phyloP scores from a whole-genome alignment of 2,113 vertebrate genomes.

The Archocentrus centrarchus region DNA sequence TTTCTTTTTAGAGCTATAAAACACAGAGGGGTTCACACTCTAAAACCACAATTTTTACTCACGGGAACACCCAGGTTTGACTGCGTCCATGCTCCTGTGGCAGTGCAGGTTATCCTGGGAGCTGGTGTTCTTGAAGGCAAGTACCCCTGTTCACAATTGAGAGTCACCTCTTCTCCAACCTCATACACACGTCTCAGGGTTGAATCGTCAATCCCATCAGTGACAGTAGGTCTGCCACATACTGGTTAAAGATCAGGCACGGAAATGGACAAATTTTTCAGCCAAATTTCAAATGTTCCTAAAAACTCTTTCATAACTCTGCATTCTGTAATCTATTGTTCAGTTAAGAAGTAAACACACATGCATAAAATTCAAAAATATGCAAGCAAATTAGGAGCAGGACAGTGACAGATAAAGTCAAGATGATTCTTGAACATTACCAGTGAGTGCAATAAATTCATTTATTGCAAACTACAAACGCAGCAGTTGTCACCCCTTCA shows the following conservation, averaged over 20 bases:
- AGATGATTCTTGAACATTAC: neutral
- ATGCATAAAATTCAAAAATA: neutral
- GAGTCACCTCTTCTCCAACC: slow-evolving; percentile 79
- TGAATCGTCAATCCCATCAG: slow-evolving; percentile 71
- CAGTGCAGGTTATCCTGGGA: slow-evolving; percentile 78
- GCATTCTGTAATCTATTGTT: neutral
- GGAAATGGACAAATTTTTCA: neutral
- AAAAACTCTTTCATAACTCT: neutral
- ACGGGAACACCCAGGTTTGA: slow-evolving; percentile 84
- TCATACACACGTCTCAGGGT: slow-evolving; percentile 78
- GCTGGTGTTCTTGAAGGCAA: slow-evolving; percentile 51
- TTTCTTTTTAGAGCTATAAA: no score
- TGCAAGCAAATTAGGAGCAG: neutral
- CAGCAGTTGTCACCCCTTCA: neutral
- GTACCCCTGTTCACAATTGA: slow-evolving; percentile 82
- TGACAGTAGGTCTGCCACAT: slow-evolving; percentile 80
- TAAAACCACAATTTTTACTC: slow-evolving; percentile 63
- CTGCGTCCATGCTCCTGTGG: slow-evolving; percentile 79
- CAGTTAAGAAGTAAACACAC: neutral
- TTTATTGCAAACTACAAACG: neutral
- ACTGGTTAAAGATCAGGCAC: slow-evolving; percentile 71
- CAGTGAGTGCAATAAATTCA: neutral
- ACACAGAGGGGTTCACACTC: neutral
- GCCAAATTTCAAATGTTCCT: neutral
- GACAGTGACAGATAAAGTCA: neutral